Conservation (phyloP, 2,888 invertebrate genomes). For the Monoplex corrugatus region DNA sequence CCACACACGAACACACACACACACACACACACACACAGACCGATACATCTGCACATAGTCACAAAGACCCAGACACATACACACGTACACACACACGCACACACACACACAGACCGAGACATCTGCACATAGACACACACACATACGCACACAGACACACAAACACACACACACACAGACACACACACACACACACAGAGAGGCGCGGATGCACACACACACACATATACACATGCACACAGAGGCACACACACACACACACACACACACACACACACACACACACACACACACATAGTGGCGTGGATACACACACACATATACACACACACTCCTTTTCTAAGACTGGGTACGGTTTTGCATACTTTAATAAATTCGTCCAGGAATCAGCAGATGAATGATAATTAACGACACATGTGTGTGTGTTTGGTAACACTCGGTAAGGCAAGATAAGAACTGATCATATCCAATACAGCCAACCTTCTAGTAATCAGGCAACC, state of each 20-base stretch:
- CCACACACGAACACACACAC: not conserved
- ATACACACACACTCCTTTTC: conserved; percentile 6
- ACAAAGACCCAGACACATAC: not conserved
- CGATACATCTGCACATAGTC: not conserved
- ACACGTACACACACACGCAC: conserved; percentile 36
- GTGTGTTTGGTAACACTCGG: no score
- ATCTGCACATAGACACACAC: not conserved
- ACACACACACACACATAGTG: conserved; percentile 29
- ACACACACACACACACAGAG: not conserved
- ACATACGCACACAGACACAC: not conserved
- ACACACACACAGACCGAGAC: conserved; percentile 13
- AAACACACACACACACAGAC: not conserved
- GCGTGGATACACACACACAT: not conserved
- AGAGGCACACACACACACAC: conserved; percentile 15
- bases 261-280: conserved; percentile 19
- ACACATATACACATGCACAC: conserved; percentile 16
- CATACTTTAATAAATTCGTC: no score
- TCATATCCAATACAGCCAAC: no score
- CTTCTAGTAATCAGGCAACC: not conserved
- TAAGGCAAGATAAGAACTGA: no score
- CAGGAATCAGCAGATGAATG: no score
- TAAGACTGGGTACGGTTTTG: no score
- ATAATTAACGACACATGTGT: no score
- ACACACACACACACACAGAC: conserved; percentile 5
- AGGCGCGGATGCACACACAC: not conserved